Evolutionary conservation across 2,888 invertebrate genomes (phyloP).

Genomic region (Entomobrya multifasciata): DNA sequence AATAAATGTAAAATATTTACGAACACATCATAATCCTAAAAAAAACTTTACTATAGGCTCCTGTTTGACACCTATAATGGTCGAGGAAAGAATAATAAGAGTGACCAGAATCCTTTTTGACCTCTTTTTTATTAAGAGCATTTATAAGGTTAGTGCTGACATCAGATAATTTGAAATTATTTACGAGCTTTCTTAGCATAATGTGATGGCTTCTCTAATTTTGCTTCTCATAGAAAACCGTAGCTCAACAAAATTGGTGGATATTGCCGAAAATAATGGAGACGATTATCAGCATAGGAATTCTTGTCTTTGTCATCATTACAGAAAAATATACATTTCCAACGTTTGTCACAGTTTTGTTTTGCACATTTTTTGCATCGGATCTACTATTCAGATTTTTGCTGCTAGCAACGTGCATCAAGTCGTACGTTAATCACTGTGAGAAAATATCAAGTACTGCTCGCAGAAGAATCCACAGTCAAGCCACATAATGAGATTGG

Average conservation of each 20-base stretch:
- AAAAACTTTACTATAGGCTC: constrained; percentile 41
- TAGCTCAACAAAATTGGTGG: constrained; percentile 53
- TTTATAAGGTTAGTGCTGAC: constrained; percentile 51
- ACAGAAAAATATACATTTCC: constrained; percentile 64
- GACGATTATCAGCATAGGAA: constrained; percentile 67
- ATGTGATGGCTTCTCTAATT: not conserved
- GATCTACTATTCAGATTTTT: constrained; percentile 68
- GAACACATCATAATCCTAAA: not conserved
- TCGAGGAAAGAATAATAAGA: constrained; percentile 69
- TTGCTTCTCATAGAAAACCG: constrained; percentile 46
- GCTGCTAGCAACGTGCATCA: constrained; percentile 63
- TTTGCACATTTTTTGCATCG: constrained; percentile 63
- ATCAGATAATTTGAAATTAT: not conserved
- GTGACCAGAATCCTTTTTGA: constrained; percentile 65
- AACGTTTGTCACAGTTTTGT: constrained; percentile 52
- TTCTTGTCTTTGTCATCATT: constrained; percentile 60
- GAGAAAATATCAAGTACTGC: constrained; percentile 32
- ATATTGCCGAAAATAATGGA: constrained; percentile 71
- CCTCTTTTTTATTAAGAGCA: constrained; percentile 59
- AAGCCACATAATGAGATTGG: not conserved
- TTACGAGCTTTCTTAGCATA: not conserved
- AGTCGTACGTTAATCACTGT: constrained; percentile 62
- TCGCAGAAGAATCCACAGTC: constrained; percentile 32
- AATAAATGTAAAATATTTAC: not conserved
- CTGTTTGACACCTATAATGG: constrained; percentile 63